A percentile compares a stretch with the other conserved stretches of the same genome.
phyloP scores from a whole-genome alignment of 2,888 invertebrate genomes.

The Chrysotoxum bicinctum region DNA sequence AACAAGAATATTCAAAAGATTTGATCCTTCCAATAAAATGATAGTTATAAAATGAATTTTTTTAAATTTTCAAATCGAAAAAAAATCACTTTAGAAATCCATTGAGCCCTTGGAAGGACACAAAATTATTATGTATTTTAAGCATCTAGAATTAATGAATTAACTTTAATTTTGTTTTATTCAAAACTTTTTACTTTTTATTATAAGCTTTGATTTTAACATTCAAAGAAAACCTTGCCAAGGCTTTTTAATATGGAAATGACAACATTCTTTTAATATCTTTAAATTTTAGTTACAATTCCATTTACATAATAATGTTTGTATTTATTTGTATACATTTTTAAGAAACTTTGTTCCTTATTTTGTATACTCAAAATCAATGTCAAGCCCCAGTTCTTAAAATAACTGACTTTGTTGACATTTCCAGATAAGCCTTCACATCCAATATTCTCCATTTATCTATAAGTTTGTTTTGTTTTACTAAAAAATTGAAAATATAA shows the following conservation, averaged over 20 bases:
- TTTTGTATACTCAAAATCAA: background rate
- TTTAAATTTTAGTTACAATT: background rate
- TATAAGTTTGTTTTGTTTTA: constrained; percentile 5
- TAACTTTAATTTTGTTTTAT: background rate
- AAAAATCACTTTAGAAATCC: constrained; percentile 79
- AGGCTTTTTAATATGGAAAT: constrained; percentile 14
- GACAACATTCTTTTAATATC: constrained; percentile 10
- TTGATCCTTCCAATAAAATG: constrained; percentile 3
- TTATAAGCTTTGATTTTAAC: background rate
- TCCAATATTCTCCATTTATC: background rate
- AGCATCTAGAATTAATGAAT: constrained; percentile 56
- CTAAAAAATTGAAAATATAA: constrained; percentile 40
- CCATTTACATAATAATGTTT: background rate
- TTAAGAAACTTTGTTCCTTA: constrained; percentile 5
- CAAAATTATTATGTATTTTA: constrained; percentile 34
- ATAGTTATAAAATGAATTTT: constrained; percentile 39
- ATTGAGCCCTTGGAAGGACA: constrained; percentile 79
- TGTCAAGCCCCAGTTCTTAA: constrained; percentile 1
- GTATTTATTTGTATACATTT: background rate
- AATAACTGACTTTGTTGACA: constrained; percentile 17
- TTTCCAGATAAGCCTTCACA: constrained; percentile 34
- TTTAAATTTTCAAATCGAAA: constrained; percentile 58
- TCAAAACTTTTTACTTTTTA: background rate
- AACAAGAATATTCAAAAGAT: constrained; percentile 28
- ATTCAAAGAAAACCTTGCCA: background rate